These are phyloP conservation scores for Sebastes wilsoni DNA, from an alignment of 2,797 vertebrate genomes.

Conservation along the genomic window DNA sequence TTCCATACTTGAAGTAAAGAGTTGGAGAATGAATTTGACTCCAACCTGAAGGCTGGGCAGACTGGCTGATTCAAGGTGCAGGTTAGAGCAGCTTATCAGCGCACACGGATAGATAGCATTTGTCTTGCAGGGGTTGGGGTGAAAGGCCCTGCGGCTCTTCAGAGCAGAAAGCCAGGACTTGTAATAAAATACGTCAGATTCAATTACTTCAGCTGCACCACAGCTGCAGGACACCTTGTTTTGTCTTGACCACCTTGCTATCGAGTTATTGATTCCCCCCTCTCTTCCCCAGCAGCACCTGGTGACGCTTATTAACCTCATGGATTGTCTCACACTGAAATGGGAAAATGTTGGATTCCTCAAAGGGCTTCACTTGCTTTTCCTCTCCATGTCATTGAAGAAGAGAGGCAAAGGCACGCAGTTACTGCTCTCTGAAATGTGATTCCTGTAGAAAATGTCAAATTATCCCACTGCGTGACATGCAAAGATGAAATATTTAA, in stretches of 20 bases:
- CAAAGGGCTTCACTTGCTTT: not conserved
- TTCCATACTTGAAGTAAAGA: not conserved
- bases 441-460: slow-evolving; percentile 8
- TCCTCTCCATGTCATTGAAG: not conserved
- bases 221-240: slow-evolving; percentile 49
- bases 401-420: not conserved
- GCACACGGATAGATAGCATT: slow-evolving; percentile 18
- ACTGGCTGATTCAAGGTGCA: not conserved
- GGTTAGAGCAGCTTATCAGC: slow-evolving; percentile 15
- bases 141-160: slow-evolving; percentile 17
- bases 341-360: slow-evolving; percentile 20
- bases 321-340: slow-evolving; percentile 17
- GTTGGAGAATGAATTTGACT: not conserved
- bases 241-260: slow-evolving; percentile 34
- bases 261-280: slow-evolving; percentile 51
- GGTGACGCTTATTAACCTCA: slow-evolving; percentile 54
- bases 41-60: not conserved
- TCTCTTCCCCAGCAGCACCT: slow-evolving; percentile 9
- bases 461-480: slow-evolving; percentile 5
- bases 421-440: not conserved
- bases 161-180: slow-evolving; percentile 19
- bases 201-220: slow-evolving; percentile 52
- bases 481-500: slow-evolving; percentile 11
- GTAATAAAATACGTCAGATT: slow-evolving; percentile 64
- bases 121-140: slow-evolving; percentile 38